These are phyloP conservation scores for Cranoglanis bouderius DNA, from an alignment of 2,113 vertebrate genomes.

Conservation along the genomic window DNA sequence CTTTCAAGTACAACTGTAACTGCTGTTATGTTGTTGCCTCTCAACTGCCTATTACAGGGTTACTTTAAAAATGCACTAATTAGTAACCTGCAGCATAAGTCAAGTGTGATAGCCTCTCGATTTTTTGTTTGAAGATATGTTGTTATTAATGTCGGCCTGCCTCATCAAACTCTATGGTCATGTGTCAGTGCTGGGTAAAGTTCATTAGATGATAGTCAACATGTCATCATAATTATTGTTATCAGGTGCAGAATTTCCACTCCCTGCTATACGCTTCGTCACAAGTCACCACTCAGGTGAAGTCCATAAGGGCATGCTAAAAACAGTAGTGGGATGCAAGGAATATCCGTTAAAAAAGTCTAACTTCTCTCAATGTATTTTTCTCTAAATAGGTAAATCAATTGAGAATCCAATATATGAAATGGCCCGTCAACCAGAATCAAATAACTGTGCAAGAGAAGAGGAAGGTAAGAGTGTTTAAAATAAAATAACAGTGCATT, in stretches of 20 bases:
- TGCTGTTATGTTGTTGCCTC: too few relatives aligned
- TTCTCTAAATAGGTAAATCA: background rate
- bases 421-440: background rate
- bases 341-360: background rate
- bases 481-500: background rate
- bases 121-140: background rate
- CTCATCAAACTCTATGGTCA: background rate
- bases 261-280: background rate
- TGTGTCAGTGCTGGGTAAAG: background rate
- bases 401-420: constrained; percentile 14
- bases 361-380: background rate
- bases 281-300: background rate
- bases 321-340: background rate
- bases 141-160: background rate
- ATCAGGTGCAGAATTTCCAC: background rate
- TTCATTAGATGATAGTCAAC: background rate
- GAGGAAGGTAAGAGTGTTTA: constrained; percentile 10
- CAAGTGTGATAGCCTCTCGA: background rate
- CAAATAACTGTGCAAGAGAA: background rate
- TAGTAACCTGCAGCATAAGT: background rate
- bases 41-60: background rate
- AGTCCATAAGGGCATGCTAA: background rate
- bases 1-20: too few relatives aligned
- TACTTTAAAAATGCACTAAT: background rate
- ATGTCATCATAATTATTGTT: background rate